Percentiles rank a stretch among this genome's conserved stretches.
These are phyloP conservation scores for Chaetorhynchus papuensis DNA, from an alignment of 2,113 vertebrate genomes.

Conservation along the genomic window DNA sequence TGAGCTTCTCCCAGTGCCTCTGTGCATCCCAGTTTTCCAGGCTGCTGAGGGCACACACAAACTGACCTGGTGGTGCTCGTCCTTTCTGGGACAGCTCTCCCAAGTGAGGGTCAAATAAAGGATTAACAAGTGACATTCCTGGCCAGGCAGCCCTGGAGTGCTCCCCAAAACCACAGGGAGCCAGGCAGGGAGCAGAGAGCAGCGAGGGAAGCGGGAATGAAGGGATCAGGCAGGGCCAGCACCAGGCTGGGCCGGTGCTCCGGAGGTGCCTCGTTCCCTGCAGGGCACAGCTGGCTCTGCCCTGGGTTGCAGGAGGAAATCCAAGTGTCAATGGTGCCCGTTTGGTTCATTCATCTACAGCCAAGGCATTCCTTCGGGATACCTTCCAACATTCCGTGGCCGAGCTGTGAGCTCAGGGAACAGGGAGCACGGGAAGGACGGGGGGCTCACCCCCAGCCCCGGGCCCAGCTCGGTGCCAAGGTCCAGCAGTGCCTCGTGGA, in stretches of 20 bases:
- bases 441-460: conserved; percentile 14
- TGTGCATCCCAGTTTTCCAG: background rate
- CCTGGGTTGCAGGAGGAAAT: conserved; percentile 49
- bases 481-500: conserved; percentile 62
- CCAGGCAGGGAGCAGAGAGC: background rate
- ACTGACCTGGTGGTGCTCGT: background rate
- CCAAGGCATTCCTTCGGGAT: background rate
- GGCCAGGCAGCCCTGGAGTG: background rate
- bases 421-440: background rate
- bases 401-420: background rate
- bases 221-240: conserved; percentile 48
- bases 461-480: conserved; percentile 48
- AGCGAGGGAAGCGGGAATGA: background rate
- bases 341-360: conserved; percentile 65
- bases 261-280: conserved; percentile 61
- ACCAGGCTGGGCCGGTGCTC: background rate
- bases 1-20: background rate
- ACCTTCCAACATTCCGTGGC: background rate
- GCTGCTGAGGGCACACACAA: background rate
- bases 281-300: conserved; percentile 59
- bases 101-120: background rate
- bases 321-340: conserved; percentile 46
- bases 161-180: background rate
- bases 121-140: background rate
- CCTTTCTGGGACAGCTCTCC: conserved; percentile 20